phyloP scores from a whole-genome alignment of 2,888 invertebrate species.

The Eristalinus aeneus region DNA sequence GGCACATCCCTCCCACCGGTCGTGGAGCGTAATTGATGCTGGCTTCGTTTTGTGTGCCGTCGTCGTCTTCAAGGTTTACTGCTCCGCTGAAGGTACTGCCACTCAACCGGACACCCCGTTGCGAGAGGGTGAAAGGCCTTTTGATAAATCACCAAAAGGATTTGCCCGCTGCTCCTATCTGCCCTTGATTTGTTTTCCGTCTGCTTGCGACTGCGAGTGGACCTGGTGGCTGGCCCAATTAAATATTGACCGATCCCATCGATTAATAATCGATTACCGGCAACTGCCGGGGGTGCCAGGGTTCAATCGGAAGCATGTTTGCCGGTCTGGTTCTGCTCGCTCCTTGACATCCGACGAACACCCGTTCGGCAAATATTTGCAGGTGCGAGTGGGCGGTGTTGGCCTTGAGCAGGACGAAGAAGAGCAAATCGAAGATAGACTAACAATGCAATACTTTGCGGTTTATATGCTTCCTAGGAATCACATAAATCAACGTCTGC shows the following conservation, averaged over 20 bases:
- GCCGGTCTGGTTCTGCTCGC: neutral
- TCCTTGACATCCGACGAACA: neutral
- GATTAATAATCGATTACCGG: slow-evolving; percentile 30
- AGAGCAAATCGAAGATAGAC: neutral
- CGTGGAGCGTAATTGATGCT: neutral
- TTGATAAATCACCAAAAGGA: slow-evolving; percentile 9
- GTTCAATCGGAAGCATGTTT: slow-evolving; percentile 10
- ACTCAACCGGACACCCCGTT: neutral
- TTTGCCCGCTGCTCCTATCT: neutral
- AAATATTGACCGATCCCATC: slow-evolving; percentile 24
- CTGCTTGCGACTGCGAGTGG: slow-evolving; percentile 1
- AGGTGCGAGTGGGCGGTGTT: neutral
- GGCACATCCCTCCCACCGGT: neutral
- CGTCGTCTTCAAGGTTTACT: slow-evolving; percentile 10
- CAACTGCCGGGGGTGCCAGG: slow-evolving; percentile 4
- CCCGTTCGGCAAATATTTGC: slow-evolving; percentile 11
- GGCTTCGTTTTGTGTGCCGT: neutral
- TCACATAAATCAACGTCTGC: slow-evolving; percentile 16
- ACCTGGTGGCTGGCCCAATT: neutral
- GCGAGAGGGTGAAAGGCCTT: neutral
- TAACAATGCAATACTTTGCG: no score
- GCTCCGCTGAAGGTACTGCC: neutral
- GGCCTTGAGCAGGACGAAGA: neutral
- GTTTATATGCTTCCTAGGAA: neutral
- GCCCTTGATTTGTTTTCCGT: neutral